Conservation (phyloP, 1,140 invertebrate species). For the Proctacanthus coquilletti region DNA sequence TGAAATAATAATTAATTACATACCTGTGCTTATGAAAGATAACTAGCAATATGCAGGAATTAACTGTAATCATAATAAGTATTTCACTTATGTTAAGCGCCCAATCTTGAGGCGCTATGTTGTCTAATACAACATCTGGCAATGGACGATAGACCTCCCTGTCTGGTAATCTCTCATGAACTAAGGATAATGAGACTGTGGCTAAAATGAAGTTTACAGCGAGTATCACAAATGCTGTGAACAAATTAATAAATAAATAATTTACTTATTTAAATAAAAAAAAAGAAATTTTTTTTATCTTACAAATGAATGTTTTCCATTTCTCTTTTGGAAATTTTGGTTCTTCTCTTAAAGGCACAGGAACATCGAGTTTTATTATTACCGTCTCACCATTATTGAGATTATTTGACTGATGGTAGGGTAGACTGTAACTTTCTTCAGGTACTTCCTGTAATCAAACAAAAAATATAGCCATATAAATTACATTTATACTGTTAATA, state of each 20-base stretch:
- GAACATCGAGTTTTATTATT: constrained; percentile 39
- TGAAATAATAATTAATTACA: no score
- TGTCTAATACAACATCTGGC: constrained; percentile 67
- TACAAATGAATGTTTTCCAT: constrained; percentile 52
- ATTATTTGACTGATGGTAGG: constrained; percentile 6
- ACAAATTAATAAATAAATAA: constrained; percentile 8
- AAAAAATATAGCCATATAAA: no score
- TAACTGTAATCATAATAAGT: constrained; percentile 65
- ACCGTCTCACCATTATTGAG: constrained; percentile 5
- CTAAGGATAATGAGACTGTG: constrained; percentile 57
- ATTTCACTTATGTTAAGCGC: constrained; percentile 71
- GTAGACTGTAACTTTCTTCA: constrained; percentile 7
- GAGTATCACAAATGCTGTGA: constrained; percentile 44
- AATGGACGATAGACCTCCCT: constrained; percentile 50
- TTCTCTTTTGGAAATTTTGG: constrained; percentile 52
- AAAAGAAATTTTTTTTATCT: constrained; percentile 8
- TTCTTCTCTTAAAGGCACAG: constrained; percentile 39
- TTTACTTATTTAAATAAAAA: background rate
- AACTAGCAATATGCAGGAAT: constrained; percentile 53
- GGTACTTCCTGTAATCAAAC: constrained; percentile 7
- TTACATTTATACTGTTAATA: no score
- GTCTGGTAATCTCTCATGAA: constrained; percentile 73
- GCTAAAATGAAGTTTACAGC: constrained; percentile 44
- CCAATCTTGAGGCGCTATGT: constrained; percentile 53
- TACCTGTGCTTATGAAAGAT: constrained; percentile 73